A percentile compares a stretch with the other conserved stretches of the same genome.
phyloP scores from a whole-genome alignment of 2,888 invertebrate species.

The Scotopteryx bipunctaria region DNA sequence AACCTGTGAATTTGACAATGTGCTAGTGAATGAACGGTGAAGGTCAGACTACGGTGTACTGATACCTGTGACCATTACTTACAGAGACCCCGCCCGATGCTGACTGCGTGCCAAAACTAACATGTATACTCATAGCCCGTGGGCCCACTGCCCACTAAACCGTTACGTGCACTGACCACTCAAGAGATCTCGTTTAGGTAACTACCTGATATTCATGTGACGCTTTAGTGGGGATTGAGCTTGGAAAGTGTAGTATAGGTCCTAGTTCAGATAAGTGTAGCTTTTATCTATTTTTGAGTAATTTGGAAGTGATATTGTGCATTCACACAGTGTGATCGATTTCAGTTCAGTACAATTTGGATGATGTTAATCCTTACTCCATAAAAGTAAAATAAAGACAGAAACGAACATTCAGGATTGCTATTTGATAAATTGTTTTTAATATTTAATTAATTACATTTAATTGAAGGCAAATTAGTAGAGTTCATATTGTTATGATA shows the following conservation, averaged over 20 bases:
- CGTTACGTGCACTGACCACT: too few species aligned
- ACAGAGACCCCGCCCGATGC: conserved; percentile 66
- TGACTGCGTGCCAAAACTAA: conserved; percentile 65
- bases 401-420: too few species aligned
- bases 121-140: conserved; percentile 29
- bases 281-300: background rate
- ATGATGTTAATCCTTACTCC: too few species aligned
- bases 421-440: too few species aligned
- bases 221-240: conserved; percentile 6
- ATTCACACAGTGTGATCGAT: background rate
- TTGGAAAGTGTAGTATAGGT: conserved; percentile 10
- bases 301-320: background rate
- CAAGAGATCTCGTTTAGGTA: too few species aligned
- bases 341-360: background rate
- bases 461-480: too few species aligned
- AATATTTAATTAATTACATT: too few species aligned
- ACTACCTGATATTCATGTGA: too few species aligned
- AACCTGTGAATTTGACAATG: conserved; percentile 50
- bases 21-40: conserved; percentile 56
- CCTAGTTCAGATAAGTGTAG: conserved; percentile 1
- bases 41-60: conserved; percentile 43
- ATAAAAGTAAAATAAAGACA: too few species aligned
- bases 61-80: conserved; percentile 75
- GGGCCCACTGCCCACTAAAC: conserved; percentile 13
- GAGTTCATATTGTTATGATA: too few species aligned